phyloP scores from a whole-genome alignment of 2,888 invertebrate species.

The Platycnemis pennipes region DNA sequence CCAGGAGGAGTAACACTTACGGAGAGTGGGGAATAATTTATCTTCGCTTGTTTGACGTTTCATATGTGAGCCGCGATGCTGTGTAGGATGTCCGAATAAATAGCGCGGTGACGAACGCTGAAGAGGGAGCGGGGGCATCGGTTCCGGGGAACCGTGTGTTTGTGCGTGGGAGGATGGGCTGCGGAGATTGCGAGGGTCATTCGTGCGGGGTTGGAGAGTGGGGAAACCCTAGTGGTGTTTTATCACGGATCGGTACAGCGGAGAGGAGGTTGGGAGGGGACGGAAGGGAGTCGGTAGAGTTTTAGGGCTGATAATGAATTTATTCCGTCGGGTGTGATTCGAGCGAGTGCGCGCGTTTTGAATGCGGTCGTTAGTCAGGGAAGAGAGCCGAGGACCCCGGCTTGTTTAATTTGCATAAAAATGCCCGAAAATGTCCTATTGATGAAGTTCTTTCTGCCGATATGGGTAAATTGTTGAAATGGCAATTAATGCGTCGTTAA shows the following conservation, averaged over 20 bases:
- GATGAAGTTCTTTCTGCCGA: slow-evolving; percentile 32
- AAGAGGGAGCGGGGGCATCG: background rate
- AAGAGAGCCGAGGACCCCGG: background rate
- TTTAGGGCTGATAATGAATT: slow-evolving; percentile 8
- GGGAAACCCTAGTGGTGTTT: background rate
- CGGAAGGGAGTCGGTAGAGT: background rate
- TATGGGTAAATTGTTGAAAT: slow-evolving; percentile 26
- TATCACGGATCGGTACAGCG: background rate
- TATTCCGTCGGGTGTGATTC: slow-evolving; percentile 31
- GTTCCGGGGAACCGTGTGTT: background rate
- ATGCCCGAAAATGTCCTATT: slow-evolving; percentile 6
- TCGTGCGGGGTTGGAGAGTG: background rate
- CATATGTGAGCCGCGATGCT: slow-evolving; percentile 37
- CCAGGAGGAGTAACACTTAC: slow-evolving; percentile 27
- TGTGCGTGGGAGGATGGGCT: background rate
- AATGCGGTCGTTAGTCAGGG: slow-evolving; percentile 9
- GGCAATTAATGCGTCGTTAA: slow-evolving; percentile 19
- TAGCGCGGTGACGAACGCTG: background rate
- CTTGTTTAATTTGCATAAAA: slow-evolving; percentile 30
- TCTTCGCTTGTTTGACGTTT: slow-evolving; percentile 58
- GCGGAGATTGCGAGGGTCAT: background rate
- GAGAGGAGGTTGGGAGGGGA: background rate
- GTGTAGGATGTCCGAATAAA: slow-evolving; percentile 18
- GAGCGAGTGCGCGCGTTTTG: slow-evolving; percentile 5
- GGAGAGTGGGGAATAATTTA: slow-evolving; percentile 40